phyloP scores from a whole-genome alignment of 1,140 invertebrate genomes.

The Sinella curviseta region DNA sequence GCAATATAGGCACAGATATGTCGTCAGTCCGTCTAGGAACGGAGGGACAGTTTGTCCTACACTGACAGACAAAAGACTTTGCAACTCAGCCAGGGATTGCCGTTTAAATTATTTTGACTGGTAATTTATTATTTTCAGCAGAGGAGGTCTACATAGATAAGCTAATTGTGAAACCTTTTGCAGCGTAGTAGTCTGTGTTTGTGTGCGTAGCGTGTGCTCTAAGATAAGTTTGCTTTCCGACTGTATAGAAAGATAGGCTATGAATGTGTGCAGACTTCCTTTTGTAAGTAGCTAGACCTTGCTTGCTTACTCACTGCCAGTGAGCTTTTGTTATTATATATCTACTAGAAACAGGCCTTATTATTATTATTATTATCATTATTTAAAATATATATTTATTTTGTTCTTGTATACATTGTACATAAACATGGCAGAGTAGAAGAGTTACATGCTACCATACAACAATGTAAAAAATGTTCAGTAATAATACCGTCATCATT shows the following conservation, averaged over 20 bases:
- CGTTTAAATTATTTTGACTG: conserved; percentile 46
- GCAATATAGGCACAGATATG: conserved; percentile 53
- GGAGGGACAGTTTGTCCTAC: conserved; percentile 41
- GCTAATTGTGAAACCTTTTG: neutral
- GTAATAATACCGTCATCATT: no score
- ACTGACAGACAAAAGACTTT: conserved; percentile 45
- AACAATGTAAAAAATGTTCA: no score
- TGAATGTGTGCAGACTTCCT: neutral
- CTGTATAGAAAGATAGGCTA: neutral
- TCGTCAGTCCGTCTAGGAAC: conserved; percentile 37
- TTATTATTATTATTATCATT: no score
- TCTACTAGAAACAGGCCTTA: neutral
- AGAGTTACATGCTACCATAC: no score
- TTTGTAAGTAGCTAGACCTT: neutral
- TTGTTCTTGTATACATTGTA: neutral
- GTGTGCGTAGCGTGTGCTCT: neutral
- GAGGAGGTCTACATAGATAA: neutral
- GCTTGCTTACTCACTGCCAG: neutral
- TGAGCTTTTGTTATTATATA: neutral
- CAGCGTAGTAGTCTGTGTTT: neutral
- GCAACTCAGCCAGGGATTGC: conserved; percentile 41
- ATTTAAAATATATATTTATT: neutral
- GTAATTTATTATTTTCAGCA: conserved; percentile 21
- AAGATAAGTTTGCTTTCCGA: neutral
- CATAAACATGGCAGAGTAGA: no score